Evolutionary conservation across 2,888 invertebrate genomes (phyloP), one percentile per base, ranked within the genome.

Genomic region (Neoascia interrupta): DNA sequence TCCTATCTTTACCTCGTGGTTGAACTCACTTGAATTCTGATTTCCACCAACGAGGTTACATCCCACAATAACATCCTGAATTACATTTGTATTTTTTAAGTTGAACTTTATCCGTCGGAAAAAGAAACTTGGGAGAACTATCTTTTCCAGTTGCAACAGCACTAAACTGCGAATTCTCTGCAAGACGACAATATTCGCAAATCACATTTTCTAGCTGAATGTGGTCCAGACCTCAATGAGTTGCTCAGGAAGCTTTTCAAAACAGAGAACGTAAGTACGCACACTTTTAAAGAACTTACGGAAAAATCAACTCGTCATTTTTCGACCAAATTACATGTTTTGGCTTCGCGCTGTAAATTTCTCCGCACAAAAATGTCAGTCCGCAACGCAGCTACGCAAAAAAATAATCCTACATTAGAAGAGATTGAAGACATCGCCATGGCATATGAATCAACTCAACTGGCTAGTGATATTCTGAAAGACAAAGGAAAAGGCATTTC

Each of bases 371-470:
- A 53, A n/a, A n/a, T n/a, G n/a, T n/a, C 26, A 8, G 5, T 26
- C 5, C 26, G 26, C 5, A 26, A 26, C 8, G 8, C 26, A 26
- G 8, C 49, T 13, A 28, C 63, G 1, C 45, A 70, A 47, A 61
- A 74, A n/a, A 54, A 49, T 21, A 56, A 72, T 31, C 54, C 49
- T 13, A 19, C 72, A 1, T 43, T 75, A n/a, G 61, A 72, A 39
- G 47, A 66, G 15, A 63, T 69, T 4, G 6, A 68, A 47, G 49
- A 64, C 18, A 73, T 73, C 34, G 47, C 37, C 45, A 56, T 28
- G 10, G 54, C 66, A 2, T 66, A 49, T 21, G 49, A 56, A 18
- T 28, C 39, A 3, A 56, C 66, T 2, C 49, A 49, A 16, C 39
- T 28, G 10, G 61, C 61, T 6, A 28, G 8, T 39, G 49, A 49